These are phyloP conservation scores for Atherinosoma microstoma DNA, from an alignment of 2,797 vertebrate species.

Conservation along the genomic window DNA sequence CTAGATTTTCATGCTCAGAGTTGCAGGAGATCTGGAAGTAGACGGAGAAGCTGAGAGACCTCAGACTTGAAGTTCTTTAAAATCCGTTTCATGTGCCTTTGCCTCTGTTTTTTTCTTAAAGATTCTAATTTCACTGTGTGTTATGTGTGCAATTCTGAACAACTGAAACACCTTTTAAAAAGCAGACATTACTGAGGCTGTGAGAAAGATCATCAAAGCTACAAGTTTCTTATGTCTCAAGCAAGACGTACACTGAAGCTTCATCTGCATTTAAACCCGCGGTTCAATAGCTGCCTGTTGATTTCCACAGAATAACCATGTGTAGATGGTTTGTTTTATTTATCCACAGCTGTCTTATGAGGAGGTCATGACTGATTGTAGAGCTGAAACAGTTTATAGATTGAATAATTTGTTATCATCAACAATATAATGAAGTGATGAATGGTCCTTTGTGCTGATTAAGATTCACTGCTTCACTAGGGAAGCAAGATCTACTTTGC, in stretches of 20 bases:
- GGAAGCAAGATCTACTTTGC: neutral
- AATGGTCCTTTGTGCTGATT: neutral
- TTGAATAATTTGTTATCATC: neutral
- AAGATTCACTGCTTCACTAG: neutral
- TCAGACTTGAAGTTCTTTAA: neutral
- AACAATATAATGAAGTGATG: neutral
- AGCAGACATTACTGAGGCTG: neutral
- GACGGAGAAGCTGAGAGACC: neutral
- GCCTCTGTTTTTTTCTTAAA: neutral
- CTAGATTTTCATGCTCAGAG: neutral
- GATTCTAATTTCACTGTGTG: neutral
- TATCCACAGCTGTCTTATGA: neutral
- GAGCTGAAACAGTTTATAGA: neutral
- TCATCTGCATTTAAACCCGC: no score
- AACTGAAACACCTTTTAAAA: neutral
- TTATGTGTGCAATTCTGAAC: neutral
- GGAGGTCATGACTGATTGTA: neutral
- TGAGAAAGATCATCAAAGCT: neutral
- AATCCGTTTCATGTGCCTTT: neutral
- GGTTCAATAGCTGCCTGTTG: no score
- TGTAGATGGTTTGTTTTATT: slow-evolving; percentile 8
- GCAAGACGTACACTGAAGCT: neutral
- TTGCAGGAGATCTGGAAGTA: neutral
- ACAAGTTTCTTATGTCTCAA: neutral
- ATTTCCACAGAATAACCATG: neutral